Base-by-base conservation (phyloP, 92 coral and sea anemone species). In the Nematostella vectensis region DNA sequence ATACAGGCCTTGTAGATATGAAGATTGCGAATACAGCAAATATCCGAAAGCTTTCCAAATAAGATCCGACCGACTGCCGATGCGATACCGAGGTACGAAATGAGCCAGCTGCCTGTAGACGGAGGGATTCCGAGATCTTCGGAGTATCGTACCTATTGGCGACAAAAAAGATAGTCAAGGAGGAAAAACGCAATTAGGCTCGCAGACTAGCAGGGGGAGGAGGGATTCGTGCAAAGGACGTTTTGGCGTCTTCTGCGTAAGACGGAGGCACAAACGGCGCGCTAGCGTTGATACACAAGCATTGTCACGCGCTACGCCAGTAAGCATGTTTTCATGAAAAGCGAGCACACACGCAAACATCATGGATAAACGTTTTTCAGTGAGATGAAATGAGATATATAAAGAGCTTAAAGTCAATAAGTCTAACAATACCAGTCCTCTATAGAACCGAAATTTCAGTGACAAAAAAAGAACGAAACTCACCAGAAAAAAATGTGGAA, bases 401-500 rank as follows among this genome's bases (percentile, higher is more conserved):
- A n/a, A n/a, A n/a, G n/a, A n/a, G n/a, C n/a, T n/a, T n/a, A n/a
- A n/a, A n/a, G n/a, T n/a, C n/a, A n/a, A n/a, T n/a, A n/a, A n/a
- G n/a, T n/a, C n/a, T n/a, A n/a, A n/a, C n/a, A n/a, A n/a, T n/a
- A n/a, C n/a, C n/a, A n/a, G n/a, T n/a, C n/a, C n/a, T n/a, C n/a
- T n/a, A n/a, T n/a, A n/a, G n/a, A n/a, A n/a, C n/a, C n/a, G n/a
- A n/a, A n/a, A n/a, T n/a, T n/a, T n/a, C n/a, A n/a, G n/a, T n/a
- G n/a, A n/a, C n/a, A n/a, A n/a, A n/a, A n/a, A 33, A 33, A 15
- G 15, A 6, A 33, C 40, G 15, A 33, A 15, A 78, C 67, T 57
- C 64, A 93, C 99, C 93, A 93, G 45, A 31, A 81, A 81, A 59
- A 87, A 93, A 54, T 83, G 84, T 2, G 99, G 99, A 52, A 93